Conservation (phyloP, 2,888 invertebrate genomes). For the Nemotelus pantherinus region DNA sequence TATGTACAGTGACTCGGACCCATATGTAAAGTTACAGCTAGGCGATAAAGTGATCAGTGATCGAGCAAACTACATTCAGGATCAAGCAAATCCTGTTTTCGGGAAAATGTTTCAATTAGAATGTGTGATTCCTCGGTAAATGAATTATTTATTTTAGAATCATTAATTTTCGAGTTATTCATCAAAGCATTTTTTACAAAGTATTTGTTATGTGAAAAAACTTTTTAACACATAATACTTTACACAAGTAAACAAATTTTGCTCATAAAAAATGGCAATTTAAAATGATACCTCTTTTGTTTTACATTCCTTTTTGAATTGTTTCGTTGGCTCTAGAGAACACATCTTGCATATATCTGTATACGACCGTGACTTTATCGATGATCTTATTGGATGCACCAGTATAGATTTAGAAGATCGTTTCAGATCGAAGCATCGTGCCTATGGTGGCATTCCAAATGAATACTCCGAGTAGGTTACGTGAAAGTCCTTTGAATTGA, state of each 20-base stretch:
- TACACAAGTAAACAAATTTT: no score
- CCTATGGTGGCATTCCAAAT: conserved; percentile 78
- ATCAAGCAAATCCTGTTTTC: conserved; percentile 84
- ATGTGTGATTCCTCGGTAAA: conserved; percentile 58
- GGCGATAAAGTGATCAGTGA: conserved; percentile 74
- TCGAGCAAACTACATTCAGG: conserved; percentile 74
- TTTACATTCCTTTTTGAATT: no score
- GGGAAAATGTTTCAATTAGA: conserved; percentile 71
- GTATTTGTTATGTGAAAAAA: background rate
- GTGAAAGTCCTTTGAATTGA: background rate
- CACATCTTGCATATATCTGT: conserved; percentile 77
- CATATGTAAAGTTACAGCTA: conserved; percentile 77
- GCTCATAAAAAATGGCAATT: no score
- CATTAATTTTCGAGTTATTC: background rate
- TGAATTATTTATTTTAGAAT: background rate
- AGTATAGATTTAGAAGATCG: conserved; percentile 88
- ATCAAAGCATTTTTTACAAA: background rate
- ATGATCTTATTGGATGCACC: conserved; percentile 87
- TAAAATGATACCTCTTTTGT: no score
- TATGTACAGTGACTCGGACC: conserved; percentile 77
- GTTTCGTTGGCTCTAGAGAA: conserved; percentile 70
- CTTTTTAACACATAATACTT: conserved; percentile 14
- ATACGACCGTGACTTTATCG: conserved; percentile 78
- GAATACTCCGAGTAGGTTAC: conserved; percentile 73
- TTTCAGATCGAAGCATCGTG: conserved; percentile 81